phyloP scores from a whole-genome alignment of 2,113 vertebrate genomes.

The Scortum barcoo region DNA sequence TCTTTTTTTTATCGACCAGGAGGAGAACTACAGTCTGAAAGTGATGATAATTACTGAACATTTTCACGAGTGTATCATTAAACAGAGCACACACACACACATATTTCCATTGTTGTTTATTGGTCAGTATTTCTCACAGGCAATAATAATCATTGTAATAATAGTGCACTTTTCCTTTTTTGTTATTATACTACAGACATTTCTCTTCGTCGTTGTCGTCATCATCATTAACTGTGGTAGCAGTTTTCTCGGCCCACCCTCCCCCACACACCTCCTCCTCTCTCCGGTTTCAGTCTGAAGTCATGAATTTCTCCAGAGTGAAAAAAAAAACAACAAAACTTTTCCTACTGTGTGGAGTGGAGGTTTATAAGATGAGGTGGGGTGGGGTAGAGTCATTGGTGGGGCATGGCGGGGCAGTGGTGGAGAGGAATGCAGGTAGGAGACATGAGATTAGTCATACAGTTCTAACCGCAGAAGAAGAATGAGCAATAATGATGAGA shows the following conservation, averaged over 20 bases:
- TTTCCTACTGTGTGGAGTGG: conserved; percentile 65
- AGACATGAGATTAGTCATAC: conserved; percentile 74
- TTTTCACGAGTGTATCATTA: not conserved
- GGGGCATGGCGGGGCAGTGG: not conserved
- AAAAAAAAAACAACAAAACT: conserved; percentile 34
- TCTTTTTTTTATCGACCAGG: not conserved
- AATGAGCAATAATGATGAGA: conserved; percentile 80
- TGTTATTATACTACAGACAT: conserved; percentile 84
- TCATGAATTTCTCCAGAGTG: conserved; percentile 50
- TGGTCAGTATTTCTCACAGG: conserved; percentile 86
- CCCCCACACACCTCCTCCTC: conserved; percentile 47
- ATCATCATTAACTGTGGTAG: conserved; percentile 56
- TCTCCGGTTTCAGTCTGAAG: conserved; percentile 38
- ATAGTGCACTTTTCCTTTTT: conserved; percentile 85
- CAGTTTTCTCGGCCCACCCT: conserved; percentile 57
- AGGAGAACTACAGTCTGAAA: not conserved
- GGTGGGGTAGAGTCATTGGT: not conserved
- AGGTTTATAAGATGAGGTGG: conserved; percentile 13
- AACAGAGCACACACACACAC: conserved; percentile 14
- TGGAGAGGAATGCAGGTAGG: conserved; percentile 23
- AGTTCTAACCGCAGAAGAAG: conserved; percentile 70
- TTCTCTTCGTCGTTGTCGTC: conserved; percentile 72
- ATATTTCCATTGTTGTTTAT: conserved; percentile 82
- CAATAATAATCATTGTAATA: conserved; percentile 84
- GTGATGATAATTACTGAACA: not conserved